Evolutionary conservation across 2,888 invertebrate species (phyloP).

Genomic region (Dioctria rufipes): DNA sequence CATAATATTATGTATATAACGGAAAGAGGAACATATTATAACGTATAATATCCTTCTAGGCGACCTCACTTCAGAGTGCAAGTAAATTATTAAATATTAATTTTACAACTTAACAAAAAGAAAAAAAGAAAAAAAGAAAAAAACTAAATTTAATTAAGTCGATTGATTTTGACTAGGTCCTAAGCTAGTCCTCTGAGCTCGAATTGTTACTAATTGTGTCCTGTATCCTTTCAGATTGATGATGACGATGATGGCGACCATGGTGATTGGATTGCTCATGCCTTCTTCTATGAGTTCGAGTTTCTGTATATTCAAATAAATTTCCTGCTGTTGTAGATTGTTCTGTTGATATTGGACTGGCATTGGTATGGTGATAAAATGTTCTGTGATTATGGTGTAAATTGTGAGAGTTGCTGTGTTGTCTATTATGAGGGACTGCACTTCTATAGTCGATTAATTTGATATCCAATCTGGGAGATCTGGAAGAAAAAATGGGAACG

Average conservation of each 20-base stretch:
- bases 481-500: conserved; percentile 56
- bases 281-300: conserved; percentile 41
- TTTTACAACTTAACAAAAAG: conserved; percentile 21
- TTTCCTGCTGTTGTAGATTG: conserved; percentile 27
- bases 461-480: conserved; percentile 69
- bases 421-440: conserved; percentile 50
- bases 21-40: conserved; percentile 39
- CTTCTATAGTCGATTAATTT: conserved; percentile 64
- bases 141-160: conserved; percentile 44
- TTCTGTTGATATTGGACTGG: conserved; percentile 12
- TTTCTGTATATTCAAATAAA: conserved; percentile 31
- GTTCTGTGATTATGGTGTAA: conserved; percentile 44
- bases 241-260: conserved; percentile 37
- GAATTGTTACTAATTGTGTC: conserved; percentile 25
- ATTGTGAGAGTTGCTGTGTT: conserved; percentile 15
- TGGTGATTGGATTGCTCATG: conserved; percentile 44
- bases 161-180: neutral
- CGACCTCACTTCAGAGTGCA: conserved; percentile 37
- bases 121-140: neutral
- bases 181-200: conserved; percentile 38
- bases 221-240: conserved; percentile 36
- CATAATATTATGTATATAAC: conserved; percentile 3
- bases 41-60: conserved; percentile 7
- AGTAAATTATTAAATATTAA: conserved; percentile 19
- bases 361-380: conserved; percentile 39